Percentiles rank a stretch among this genome's conserved stretches.
phyloP scores from a whole-genome alignment of 2,113 vertebrate genomes.

The Agelaius tricolor region DNA sequence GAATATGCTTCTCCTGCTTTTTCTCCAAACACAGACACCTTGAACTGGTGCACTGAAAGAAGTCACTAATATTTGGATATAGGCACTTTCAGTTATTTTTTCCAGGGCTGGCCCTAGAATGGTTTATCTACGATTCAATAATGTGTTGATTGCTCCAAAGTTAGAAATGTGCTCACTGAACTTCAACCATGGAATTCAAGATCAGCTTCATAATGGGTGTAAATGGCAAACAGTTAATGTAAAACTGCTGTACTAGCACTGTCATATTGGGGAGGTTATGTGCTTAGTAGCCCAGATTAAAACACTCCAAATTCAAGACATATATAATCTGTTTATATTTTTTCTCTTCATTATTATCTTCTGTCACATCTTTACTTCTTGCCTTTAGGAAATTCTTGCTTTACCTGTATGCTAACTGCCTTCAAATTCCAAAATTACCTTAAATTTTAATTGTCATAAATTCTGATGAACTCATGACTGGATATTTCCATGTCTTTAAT shows the following conservation, averaged over 20 bases:
- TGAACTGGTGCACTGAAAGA: background rate
- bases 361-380: background rate
- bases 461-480: background rate
- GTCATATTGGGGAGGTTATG: rapidly evolving
- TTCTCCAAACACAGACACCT: background rate
- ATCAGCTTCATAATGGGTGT: background rate
- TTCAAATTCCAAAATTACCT: background rate
- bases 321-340: background rate
- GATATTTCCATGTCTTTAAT: background rate
- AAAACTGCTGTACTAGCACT: background rate
- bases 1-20: background rate
- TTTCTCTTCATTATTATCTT: background rate
- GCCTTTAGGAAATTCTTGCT: background rate
- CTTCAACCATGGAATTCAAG: background rate
- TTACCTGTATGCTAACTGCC: background rate
- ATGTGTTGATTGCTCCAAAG: background rate
- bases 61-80: background rate
- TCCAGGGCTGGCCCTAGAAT: background rate
- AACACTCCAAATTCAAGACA: background rate
- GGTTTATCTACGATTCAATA: background rate
- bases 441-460: background rate
- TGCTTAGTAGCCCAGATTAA: background rate
- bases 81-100: background rate
- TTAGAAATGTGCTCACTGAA: background rate
- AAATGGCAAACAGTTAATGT: background rate